Evolutionary conservation across 2,888 invertebrate genomes (phyloP).

Genomic region (Cyclophora albipunctata): DNA sequence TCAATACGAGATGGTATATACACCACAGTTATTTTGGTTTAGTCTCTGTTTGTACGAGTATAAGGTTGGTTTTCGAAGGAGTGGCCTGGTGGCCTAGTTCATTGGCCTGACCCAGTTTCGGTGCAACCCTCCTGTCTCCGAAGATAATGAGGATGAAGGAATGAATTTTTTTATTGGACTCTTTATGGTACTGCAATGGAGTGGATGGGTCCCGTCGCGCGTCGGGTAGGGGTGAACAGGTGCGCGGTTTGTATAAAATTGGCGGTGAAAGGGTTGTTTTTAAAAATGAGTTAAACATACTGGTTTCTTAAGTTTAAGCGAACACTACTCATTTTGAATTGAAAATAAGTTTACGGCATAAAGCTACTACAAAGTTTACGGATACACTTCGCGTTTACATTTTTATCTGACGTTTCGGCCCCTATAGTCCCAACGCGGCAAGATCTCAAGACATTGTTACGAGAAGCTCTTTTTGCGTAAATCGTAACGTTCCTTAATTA

Average conservation of each 20-base stretch:
- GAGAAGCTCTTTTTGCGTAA: too few relatives aligned
- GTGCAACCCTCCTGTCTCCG: constrained; percentile 18
- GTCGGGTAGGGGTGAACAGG: too few relatives aligned
- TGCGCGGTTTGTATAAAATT: background rate
- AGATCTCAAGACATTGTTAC: background rate
- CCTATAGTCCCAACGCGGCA: background rate
- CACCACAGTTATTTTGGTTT: too few relatives aligned
- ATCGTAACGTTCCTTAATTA: too few relatives aligned
- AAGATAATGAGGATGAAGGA: constrained; percentile 21
- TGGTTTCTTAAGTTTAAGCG: too few relatives aligned
- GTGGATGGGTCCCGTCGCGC: background rate
- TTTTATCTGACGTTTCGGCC: too few relatives aligned
- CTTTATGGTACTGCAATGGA: constrained; percentile 18
- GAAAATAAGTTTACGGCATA: too few relatives aligned
- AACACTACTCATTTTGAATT: too few relatives aligned
- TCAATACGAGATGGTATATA: too few relatives aligned
- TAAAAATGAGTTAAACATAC: background rate
- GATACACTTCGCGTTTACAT: too few relatives aligned
- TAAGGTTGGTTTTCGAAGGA: constrained; percentile 13
- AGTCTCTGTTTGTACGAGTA: background rate
- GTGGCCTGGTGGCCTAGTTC: constrained; percentile 37
- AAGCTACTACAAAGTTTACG: too few relatives aligned
- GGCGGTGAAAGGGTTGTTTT: constrained; percentile 1
- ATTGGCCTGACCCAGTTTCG: constrained; percentile 42
- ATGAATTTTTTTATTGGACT: constrained; percentile 21